These are phyloP conservation scores for Stenotaenia linearis DNA, from an alignment of 2,888 invertebrate genomes.

Conservation along the genomic window DNA sequence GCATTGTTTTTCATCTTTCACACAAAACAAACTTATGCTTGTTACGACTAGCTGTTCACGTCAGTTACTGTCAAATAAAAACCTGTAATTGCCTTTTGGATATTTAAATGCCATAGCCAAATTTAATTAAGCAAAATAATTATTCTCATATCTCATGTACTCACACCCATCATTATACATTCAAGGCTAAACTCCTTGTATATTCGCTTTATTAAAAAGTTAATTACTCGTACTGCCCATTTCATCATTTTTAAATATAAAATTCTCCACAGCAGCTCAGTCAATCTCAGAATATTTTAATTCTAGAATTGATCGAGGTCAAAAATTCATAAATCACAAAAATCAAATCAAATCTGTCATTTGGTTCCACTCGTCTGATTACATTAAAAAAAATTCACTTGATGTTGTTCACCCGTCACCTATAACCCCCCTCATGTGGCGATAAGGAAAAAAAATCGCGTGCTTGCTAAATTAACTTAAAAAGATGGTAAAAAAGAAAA, in stretches of 20 bases:
- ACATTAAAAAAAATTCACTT: background rate
- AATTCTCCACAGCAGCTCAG: background rate
- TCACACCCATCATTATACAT: slow-evolving; percentile 17
- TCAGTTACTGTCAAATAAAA: background rate
- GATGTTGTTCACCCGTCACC: slow-evolving; percentile 20
- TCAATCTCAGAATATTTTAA: too few relatives aligned
- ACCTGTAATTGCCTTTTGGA: background rate
- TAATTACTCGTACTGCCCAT: background rate
- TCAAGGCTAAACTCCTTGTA: background rate
- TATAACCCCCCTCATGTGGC: slow-evolving; percentile 16
- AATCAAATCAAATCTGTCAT: background rate
- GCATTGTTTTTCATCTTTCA: too few relatives aligned
- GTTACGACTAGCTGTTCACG: too few relatives aligned
- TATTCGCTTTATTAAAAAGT: background rate
- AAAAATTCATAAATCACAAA: too few relatives aligned
- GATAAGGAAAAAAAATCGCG: slow-evolving; percentile 5
- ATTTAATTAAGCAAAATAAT: background rate
- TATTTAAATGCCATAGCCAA: background rate
- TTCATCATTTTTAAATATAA: background rate
- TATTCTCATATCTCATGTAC: background rate
- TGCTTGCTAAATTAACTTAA: background rate
- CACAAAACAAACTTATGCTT: too few relatives aligned
- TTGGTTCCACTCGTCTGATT: slow-evolving; percentile 14
- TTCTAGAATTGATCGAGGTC: too few relatives aligned
- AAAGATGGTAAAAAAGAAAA: background rate